Percentiles rank a stretch among this genome's conserved stretches.
These are phyloP conservation scores for Pomatostomus ruficeps DNA, from an alignment of 2,113 vertebrate genomes.

Conservation along the genomic window DNA sequence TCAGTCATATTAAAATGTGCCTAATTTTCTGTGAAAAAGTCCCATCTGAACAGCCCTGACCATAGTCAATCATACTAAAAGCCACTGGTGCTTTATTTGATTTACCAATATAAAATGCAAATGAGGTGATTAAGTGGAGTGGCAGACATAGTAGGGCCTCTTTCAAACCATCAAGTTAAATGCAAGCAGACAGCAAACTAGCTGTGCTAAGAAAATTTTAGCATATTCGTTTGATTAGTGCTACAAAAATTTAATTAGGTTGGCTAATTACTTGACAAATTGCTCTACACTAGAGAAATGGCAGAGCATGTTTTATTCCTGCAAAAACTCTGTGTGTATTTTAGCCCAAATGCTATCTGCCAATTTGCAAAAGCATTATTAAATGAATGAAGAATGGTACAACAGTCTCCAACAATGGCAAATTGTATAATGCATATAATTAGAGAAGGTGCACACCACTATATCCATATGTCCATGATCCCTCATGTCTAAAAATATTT, in stretches of 20 bases:
- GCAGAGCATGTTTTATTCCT: slow-evolving; percentile 77
- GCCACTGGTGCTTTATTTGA: slow-evolving; percentile 99
- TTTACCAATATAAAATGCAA: slow-evolving; percentile 99
- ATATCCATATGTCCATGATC: slow-evolving; percentile 78
- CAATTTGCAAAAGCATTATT: slow-evolving; percentile 97
- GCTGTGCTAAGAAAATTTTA: slow-evolving; percentile 96
- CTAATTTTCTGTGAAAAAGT: slow-evolving; percentile 98
- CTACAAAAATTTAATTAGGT: slow-evolving; percentile 96
- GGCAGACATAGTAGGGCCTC: slow-evolving; percentile 89
- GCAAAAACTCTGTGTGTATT: slow-evolving; percentile 79
- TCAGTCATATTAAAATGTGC: slow-evolving; percentile 95
- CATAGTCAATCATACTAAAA: slow-evolving; percentile 99
- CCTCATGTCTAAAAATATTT: slow-evolving; percentile 65
- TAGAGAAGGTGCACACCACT: slow-evolving; percentile 79
- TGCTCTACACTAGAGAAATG: slow-evolving; percentile 89
- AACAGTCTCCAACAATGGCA: slow-evolving; percentile 88
- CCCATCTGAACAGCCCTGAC: slow-evolving; percentile 94
- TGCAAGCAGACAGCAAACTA: slow-evolving; percentile 93
- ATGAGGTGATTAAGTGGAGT: slow-evolving; percentile 99
- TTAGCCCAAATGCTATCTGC: slow-evolving; percentile 87
- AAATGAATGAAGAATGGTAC: slow-evolving; percentile 96
- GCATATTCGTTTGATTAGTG: slow-evolving; percentile 98
- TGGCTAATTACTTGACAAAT: slow-evolving; percentile 98
- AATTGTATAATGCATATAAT: slow-evolving; percentile 92
- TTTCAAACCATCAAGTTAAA: slow-evolving; percentile 99